Percentiles rank a stretch among this genome's conserved stretches.
phyloP scores from a whole-genome alignment of 37 sponge, comb jelly and placozoan species.

The Chondrosia reniformis region DNA sequence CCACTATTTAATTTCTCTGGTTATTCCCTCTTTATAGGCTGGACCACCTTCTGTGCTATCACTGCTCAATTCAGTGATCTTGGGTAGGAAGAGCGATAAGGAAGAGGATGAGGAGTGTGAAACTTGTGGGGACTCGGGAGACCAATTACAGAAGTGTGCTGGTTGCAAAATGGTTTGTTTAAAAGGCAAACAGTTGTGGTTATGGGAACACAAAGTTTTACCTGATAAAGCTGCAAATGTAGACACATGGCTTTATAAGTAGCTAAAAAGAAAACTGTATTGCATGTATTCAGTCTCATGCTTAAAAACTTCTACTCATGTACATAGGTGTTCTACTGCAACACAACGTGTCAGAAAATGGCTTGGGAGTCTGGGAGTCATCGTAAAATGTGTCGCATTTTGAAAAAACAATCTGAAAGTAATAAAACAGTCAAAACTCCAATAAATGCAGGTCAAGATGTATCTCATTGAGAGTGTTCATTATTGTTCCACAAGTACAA shows the following conservation, averaged over 20 bases:
- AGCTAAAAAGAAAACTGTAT: too few species aligned
- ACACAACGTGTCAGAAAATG: constrained; percentile 60
- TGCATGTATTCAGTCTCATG: not conserved
- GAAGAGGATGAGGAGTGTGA: constrained; percentile 31
- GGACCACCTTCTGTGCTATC: constrained; percentile 33
- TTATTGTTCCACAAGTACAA: too few species aligned
- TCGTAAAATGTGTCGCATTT: constrained; percentile 66
- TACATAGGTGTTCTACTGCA: constrained; percentile 60
- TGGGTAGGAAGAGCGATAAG: constrained; percentile 26
- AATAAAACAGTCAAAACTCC: too few species aligned
- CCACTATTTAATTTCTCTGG: too few species aligned
- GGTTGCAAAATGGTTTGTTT: constrained; percentile 44
- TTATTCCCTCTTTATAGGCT: constrained; percentile 21
- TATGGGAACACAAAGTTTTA: too few species aligned
- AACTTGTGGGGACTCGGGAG: constrained; percentile 34
- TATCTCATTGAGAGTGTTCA: too few species aligned
- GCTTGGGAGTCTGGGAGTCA: constrained; percentile 71
- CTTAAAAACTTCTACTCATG: not conserved
- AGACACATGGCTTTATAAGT: too few species aligned
- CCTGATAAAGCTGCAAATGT: too few species aligned
- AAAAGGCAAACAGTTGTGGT: not conserved
- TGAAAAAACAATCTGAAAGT: too few species aligned
- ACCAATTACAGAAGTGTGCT: constrained; percentile 42
- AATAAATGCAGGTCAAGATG: too few species aligned
- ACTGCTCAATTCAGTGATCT: constrained; percentile 20